Evolutionary conservation across 2,888 invertebrate genomes (phyloP).

Genomic region (Agelastica alni): DNA sequence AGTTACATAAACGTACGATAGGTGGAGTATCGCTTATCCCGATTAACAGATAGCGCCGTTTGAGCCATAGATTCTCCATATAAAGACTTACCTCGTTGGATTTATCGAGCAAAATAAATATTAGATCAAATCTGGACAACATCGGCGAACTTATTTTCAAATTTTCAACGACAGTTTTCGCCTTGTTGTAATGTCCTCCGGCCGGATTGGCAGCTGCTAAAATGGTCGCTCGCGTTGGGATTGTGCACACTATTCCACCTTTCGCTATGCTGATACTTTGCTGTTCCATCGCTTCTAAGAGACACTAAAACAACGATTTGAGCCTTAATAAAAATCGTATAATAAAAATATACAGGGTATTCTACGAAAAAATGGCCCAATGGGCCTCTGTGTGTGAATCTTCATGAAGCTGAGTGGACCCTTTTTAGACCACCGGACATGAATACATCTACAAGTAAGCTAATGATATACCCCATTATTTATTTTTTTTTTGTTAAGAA

Average conservation of each 20-base stretch:
- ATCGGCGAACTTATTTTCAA: conserved; percentile 83
- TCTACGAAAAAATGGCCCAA: conserved; percentile 46
- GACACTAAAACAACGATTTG: too few species aligned
- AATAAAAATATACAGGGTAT: too few species aligned
- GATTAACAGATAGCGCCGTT: too few species aligned
- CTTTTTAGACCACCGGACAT: conserved; percentile 43
- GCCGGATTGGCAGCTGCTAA: conserved; percentile 93
- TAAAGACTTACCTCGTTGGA: conserved; percentile 70
- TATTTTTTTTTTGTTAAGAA: too few species aligned
- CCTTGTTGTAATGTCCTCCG: conserved; percentile 85
- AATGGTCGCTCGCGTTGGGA: conserved; percentile 83
- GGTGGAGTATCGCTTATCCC: too few species aligned
- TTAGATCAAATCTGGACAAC: conserved; percentile 89
- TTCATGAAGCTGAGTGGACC: conserved; percentile 47
- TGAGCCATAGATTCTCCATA: too few species aligned
- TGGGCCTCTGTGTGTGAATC: conserved; percentile 43
- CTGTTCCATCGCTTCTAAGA: conserved; percentile 95
- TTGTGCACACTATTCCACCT: conserved; percentile 81
- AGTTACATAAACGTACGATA: too few species aligned
- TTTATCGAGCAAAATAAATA: conserved; percentile 87
- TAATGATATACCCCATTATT: too few species aligned
- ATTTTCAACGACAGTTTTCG: conserved; percentile 88
- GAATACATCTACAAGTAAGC: conserved; percentile 38
- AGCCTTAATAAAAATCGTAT: too few species aligned
- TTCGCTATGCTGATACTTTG: conserved; percentile 89